Conservation (phyloP, 1,140 invertebrate species). For the Scaptomyza montana region DNA sequence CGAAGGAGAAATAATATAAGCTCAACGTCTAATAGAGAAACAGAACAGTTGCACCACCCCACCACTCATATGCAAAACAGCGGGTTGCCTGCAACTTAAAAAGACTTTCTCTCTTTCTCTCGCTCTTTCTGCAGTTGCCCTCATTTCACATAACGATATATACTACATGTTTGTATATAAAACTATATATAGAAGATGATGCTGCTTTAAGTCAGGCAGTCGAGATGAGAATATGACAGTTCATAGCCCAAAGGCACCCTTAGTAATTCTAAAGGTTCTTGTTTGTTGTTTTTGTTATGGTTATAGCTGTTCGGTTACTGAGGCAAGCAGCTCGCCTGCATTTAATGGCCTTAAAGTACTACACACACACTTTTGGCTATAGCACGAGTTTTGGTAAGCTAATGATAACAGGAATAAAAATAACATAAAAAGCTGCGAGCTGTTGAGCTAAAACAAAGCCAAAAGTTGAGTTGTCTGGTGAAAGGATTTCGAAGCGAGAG, state of each 20-base stretch:
- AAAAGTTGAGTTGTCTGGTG: conserved; percentile 46
- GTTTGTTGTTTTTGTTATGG: conserved; percentile 15
- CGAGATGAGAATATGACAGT: conserved; percentile 30
- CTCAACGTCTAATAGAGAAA: conserved; percentile 59
- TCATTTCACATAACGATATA: conserved; percentile 20
- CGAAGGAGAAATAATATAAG: conserved; percentile 47
- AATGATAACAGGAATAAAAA: conserved; percentile 47
- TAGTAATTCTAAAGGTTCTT: conserved; percentile 11
- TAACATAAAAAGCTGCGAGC: conserved; percentile 34
- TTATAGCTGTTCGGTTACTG: conserved; percentile 25
- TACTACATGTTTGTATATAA: neutral
- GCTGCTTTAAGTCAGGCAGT: conserved; percentile 27
- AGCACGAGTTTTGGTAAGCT: conserved; percentile 13
- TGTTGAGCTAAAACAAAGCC: conserved; percentile 8
- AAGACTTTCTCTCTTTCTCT: conserved; percentile 34
- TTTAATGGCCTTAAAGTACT: conserved; percentile 50
- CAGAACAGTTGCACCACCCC: conserved; percentile 32
- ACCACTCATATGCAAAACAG: conserved; percentile 49
- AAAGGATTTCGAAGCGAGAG: conserved; percentile 30
- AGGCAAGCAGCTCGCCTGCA: conserved; percentile 17
- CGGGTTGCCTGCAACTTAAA: conserved; percentile 68
- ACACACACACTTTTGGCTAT: neutral
- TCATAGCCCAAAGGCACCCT: conserved; percentile 19
- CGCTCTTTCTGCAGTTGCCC: conserved; percentile 46
- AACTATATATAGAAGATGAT: neutral